Base-by-base conservation (phyloP, 2,888 invertebrate species). In the Mythimna impura region DNA sequence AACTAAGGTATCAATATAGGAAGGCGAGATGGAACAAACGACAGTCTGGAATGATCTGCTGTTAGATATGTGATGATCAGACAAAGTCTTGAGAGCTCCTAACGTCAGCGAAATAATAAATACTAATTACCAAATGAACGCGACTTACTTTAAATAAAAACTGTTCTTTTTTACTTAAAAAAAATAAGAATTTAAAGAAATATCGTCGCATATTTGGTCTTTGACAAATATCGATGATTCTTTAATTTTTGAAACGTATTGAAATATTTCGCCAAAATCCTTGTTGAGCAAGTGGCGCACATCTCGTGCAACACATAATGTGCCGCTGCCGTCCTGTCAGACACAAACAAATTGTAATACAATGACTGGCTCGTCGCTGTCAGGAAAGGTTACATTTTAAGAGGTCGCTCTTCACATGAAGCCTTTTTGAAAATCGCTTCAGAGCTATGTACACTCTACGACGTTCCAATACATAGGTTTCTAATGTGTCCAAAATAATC, bases 1-100 rank as follows among this genome's bases (percentile, higher is more conserved):
- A 43, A 62, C 73, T 54, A 58, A 63, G 74, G 58, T 75, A 80
- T 80, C 80, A 73, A 71, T 76, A 73, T 30, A n/a, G 66, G 67
- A 68, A 50, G 68, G 58, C 67, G 76, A 67, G 20, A 69, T 34
- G 62, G 66, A 47, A 57, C 25, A 55, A 57, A 71, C 57, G 74
- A 43, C n/a, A 40, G 30, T n/a, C 20, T 17, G 12, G 25, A 22
- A 54, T 60, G 71, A 60, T 65, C 43, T 72, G 20, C 17, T 54
- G 47, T 70, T 61, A 17, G 47, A 14, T 47, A 60, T 69, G 54
- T 40, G 20, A 66, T 57, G 66, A 67, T 73, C 43, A 63, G 47
- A 50, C 50, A 50, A 20, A 50, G 20, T 50, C 50, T 50, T 6
- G 2, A 50, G 17, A 34, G 36, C 71, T 50, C 34, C n/a, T 17